These are phyloP conservation scores for Drosophila subpulchrella DNA, from an alignment of 1,140 invertebrate species.

Conservation along the genomic window DNA sequence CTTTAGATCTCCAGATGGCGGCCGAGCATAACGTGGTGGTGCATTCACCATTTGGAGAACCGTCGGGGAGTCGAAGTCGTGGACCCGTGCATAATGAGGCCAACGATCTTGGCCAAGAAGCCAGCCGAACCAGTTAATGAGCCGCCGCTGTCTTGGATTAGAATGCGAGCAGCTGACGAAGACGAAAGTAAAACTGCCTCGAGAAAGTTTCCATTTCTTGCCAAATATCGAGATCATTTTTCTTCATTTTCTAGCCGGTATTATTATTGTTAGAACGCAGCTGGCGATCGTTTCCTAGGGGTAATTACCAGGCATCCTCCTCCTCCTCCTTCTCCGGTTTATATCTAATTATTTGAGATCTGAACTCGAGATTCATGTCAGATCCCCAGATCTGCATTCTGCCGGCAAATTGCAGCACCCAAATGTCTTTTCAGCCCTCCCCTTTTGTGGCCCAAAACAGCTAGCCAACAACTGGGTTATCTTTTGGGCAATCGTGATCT, in stretches of 20 bases:
- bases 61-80: slow-evolving; percentile 19
- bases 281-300: slow-evolving; percentile 42
- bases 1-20: slow-evolving; percentile 14
- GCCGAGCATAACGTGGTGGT: slow-evolving; percentile 67
- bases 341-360: slow-evolving; percentile 66
- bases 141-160: slow-evolving; percentile 41
- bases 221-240: slow-evolving; percentile 53
- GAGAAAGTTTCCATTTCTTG: slow-evolving; percentile 68
- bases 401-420: slow-evolving; percentile 43
- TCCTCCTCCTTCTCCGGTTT: slow-evolving; percentile 1
- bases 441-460: slow-evolving; percentile 10
- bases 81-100: slow-evolving; percentile 66
- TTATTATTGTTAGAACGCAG: slow-evolving; percentile 46
- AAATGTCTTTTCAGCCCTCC: slow-evolving; percentile 12
- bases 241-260: slow-evolving; percentile 17
- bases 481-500: slow-evolving; percentile 67
- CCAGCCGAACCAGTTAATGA: slow-evolving; percentile 72
- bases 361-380: slow-evolving; percentile 57
- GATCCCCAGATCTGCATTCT: slow-evolving; percentile 43
- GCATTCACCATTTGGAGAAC: slow-evolving; percentile 50
- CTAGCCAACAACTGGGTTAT: slow-evolving; percentile 54
- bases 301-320: slow-evolving; percentile 20
- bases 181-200: slow-evolving; percentile 61
- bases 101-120: slow-evolving; percentile 67
- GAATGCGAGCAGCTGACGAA: slow-evolving; percentile 50